phyloP scores from a whole-genome alignment of 1,140 invertebrate species.

The Brachionus rotundiformis region DNA sequence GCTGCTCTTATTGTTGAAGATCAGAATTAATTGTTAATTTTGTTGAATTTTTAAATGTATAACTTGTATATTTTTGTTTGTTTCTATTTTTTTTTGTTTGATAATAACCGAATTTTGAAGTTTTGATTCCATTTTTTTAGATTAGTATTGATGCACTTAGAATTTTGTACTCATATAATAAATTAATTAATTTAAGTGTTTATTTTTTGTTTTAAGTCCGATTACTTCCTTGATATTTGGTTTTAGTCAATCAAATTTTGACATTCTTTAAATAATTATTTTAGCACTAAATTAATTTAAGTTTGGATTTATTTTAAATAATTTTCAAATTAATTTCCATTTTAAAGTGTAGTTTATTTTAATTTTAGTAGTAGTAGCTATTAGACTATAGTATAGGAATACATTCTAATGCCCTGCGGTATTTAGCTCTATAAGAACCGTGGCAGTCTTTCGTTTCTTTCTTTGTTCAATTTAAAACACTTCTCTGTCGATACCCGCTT shows the following conservation, averaged over 20 bases:
- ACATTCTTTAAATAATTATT: not conserved
- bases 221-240: not conserved
- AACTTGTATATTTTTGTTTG: conserved; percentile 30
- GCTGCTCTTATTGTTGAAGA: conserved; percentile 21
- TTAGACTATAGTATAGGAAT: no score
- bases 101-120: conserved; percentile 10
- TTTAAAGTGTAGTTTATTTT: no score
- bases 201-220: not conserved
- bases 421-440: no score
- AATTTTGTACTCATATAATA: conserved; percentile 2
- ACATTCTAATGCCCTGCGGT: no score
- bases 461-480: no score
- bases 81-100: no score
- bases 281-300: not conserved
- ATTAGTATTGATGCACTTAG: not conserved
- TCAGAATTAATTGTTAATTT: conserved; percentile 20
- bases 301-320: no score
- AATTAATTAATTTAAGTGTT: not conserved
- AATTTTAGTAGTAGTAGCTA: no score
- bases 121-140: conserved; percentile 34
- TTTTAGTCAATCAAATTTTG: conserved; percentile 11
- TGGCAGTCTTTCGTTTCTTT: no score
- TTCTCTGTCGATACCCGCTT: no score
- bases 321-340: no score
- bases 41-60: conserved; percentile 10